Evolutionary conservation across 2,797 vertebrate species (phyloP).

Genomic region (Gymnocypris eckloni): DNA sequence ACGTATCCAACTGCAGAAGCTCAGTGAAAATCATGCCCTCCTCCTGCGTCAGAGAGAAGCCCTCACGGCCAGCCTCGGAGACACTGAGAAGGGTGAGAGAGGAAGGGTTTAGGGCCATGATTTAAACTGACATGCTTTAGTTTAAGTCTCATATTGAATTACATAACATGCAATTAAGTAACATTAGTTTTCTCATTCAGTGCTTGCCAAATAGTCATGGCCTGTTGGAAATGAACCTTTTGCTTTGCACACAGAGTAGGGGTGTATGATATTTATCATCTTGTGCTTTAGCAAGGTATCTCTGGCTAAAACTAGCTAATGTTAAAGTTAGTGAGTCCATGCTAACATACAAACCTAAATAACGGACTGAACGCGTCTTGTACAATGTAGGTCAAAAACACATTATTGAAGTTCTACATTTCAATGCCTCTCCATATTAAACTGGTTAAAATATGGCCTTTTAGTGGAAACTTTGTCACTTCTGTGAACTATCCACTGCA

Average conservation of each 20-base stretch:
- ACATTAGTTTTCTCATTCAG: neutral
- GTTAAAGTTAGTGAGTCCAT: too few relatives aligned
- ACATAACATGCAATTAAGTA: neutral
- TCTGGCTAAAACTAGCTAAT: too few relatives aligned
- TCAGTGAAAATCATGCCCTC: constrained; percentile 77
- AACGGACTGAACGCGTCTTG: too few relatives aligned
- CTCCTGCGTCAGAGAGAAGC: constrained; percentile 78
- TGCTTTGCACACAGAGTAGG: neutral
- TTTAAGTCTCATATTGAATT: constrained; percentile 3
- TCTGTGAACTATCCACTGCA: neutral
- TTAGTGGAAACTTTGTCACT: too few relatives aligned
- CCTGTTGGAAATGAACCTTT: neutral
- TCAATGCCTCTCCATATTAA: too few relatives aligned
- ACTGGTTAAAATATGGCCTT: too few relatives aligned
- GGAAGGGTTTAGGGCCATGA: neutral
- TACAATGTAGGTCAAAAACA: too few relatives aligned
- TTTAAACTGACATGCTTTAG: neutral
- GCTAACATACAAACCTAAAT: too few relatives aligned
- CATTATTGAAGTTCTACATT: too few relatives aligned
- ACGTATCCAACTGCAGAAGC: constrained; percentile 79
- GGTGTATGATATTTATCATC: neutral
- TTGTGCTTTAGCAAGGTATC: neutral
- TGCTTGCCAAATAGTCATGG: neutral
- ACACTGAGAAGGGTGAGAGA: constrained; percentile 82
- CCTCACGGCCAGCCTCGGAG: constrained; percentile 74